Conservation (phyloP, 2,113 vertebrate species). For the Vulpes ferrilata region DNA sequence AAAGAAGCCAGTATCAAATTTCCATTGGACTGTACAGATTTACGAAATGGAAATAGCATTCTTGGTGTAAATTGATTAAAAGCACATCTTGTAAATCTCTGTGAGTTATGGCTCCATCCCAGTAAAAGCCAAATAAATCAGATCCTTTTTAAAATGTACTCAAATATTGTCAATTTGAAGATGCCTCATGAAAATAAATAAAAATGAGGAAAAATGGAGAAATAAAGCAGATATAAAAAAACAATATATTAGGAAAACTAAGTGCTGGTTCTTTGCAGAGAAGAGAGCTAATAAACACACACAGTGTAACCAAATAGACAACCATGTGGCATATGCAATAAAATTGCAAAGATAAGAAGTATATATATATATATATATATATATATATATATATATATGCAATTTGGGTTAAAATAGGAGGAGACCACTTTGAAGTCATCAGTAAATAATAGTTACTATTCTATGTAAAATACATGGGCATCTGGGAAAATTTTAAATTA, state of each 20-base stretch:
- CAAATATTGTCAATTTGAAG: not conserved
- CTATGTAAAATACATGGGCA: not conserved
- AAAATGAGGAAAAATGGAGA: not conserved
- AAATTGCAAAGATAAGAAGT: not conserved
- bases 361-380: too few relatives aligned
- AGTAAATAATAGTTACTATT: not conserved
- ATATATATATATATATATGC: too few relatives aligned
- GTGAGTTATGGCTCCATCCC: not conserved
- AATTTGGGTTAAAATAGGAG: not conserved
- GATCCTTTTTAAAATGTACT: constrained; percentile 1
- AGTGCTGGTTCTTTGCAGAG: not conserved
- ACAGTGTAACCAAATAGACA: not conserved
- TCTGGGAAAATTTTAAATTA: not conserved
- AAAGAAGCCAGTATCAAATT: not conserved
- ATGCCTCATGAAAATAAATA: not conserved
- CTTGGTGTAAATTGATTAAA: constrained; percentile 46
- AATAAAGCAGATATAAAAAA: not conserved
- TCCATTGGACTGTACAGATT: not conserved
- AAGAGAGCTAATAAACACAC: not conserved
- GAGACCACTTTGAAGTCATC: not conserved
- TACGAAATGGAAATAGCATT: constrained; percentile 24
- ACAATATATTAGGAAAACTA: not conserved
- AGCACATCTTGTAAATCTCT: constrained; percentile 2
- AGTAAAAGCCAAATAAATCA: not conserved
- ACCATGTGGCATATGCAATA: not conserved